Percentiles rank a stretch among this genome's conserved stretches.
Evolutionary conservation across 2,888 invertebrate species (phyloP).

Genomic region (Amphipoea lucens): DNA sequence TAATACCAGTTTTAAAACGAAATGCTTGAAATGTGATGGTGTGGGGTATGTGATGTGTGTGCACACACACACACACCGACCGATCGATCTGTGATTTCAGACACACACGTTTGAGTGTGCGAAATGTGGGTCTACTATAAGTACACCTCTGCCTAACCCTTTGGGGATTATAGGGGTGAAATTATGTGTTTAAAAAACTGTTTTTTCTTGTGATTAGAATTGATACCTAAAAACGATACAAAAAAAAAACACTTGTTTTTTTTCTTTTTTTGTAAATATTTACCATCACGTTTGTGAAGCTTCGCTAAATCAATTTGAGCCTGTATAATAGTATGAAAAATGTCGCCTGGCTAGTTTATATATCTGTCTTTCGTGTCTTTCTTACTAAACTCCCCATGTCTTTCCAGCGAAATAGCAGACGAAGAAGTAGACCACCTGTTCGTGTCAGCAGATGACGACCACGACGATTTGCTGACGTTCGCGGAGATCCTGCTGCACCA

Average conservation of each 20-base stretch:
- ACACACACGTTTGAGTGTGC: too few relatives aligned
- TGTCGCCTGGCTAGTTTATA: not conserved
- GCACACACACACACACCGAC: too few relatives aligned
- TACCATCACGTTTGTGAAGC: not conserved
- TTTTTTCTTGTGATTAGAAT: too few relatives aligned
- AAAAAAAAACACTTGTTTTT: too few relatives aligned
- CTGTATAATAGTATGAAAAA: not conserved
- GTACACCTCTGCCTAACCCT: too few relatives aligned
- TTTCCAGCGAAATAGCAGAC: constrained; percentile 93
- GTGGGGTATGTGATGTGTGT: not conserved
- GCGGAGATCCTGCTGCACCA: constrained; percentile 96
- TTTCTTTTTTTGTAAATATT: too few relatives aligned
- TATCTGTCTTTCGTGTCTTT: not conserved
- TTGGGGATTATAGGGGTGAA: too few relatives aligned
- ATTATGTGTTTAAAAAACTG: too few relatives aligned
- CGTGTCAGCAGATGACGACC: constrained; percentile 95
- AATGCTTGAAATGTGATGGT: not conserved
- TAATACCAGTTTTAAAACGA: not conserved
- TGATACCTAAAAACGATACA: not conserved
- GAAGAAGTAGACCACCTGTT: constrained; percentile 98
- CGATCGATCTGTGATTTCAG: too few relatives aligned
- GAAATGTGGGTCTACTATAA: too few relatives aligned
- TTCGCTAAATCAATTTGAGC: not conserved
- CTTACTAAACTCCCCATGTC: not conserved
- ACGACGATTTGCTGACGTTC: constrained; percentile 94